phyloP scores from a whole-genome alignment of 2,797 vertebrate species.

The Botia kubotai region DNA sequence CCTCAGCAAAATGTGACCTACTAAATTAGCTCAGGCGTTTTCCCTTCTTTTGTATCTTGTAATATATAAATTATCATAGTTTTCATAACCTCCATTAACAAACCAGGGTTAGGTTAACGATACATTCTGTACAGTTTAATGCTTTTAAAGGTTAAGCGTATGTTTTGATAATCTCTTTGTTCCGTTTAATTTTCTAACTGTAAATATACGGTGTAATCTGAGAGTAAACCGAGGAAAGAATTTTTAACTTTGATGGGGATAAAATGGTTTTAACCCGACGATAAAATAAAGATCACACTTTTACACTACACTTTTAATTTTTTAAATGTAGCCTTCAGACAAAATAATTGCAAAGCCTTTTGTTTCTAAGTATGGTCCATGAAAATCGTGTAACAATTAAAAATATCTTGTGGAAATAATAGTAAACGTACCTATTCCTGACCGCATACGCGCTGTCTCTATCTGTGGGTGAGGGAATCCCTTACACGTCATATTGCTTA shows the following conservation, averaged over 20 bases:
- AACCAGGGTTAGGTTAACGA: neutral
- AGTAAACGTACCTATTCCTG: constrained; percentile 83
- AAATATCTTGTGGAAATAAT: constrained; percentile 77
- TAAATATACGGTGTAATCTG: neutral
- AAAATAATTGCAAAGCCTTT: constrained; percentile 62
- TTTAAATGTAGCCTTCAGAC: constrained; percentile 24
- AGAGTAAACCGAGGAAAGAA: neutral
- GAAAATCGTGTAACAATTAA: constrained; percentile 76
- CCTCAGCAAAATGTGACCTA: neutral
- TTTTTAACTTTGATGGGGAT: neutral
- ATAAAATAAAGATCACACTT: neutral
- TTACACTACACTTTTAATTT: neutral
- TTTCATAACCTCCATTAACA: neutral
- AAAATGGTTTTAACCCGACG: neutral
- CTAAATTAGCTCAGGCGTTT: neutral
- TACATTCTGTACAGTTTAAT: neutral
- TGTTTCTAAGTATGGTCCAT: constrained; percentile 65
- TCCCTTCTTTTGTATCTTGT: neutral
- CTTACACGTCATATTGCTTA: constrained; percentile 95
- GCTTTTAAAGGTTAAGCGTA: no score
- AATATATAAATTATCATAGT: neutral
- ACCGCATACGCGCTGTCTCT: constrained; percentile 77
- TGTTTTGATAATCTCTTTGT: neutral
- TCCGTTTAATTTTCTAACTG: neutral
- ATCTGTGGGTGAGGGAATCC: constrained; percentile 93